phyloP scores from a whole-genome alignment of 2,797 vertebrate species.

The Enteromius paludinosus region DNA sequence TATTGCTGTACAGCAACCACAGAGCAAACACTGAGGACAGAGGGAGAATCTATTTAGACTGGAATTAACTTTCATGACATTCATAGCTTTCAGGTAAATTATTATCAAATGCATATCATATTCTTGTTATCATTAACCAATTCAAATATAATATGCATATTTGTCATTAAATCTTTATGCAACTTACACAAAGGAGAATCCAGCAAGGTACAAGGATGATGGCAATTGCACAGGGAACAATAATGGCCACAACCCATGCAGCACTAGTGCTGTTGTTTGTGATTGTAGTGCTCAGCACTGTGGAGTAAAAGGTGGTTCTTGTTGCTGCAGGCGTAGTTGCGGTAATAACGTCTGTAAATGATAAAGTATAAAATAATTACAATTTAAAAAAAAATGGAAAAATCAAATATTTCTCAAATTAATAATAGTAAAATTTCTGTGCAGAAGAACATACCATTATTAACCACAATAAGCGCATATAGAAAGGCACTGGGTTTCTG shows the following conservation, averaged over 20 bases:
- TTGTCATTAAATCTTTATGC: neutral
- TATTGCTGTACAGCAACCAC: conserved; percentile 48
- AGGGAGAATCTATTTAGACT: neutral
- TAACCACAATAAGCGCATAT: conserved; percentile 14
- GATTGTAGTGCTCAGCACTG: neutral
- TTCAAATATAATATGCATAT: neutral
- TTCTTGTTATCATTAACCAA: neutral
- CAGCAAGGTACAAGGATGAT: conserved; percentile 53
- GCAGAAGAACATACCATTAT: conserved; percentile 20
- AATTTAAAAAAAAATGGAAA: neutral
- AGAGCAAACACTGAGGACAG: conserved; percentile 47
- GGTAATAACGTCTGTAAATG: neutral
- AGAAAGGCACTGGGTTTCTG: conserved; percentile 37
- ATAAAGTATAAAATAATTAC: neutral
- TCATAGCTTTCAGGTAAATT: neutral
- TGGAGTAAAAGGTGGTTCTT: neutral
- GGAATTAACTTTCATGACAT: neutral
- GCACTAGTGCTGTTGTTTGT: conserved; percentile 29
- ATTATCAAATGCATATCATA: neutral
- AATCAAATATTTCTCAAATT: neutral
- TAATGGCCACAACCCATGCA: conserved; percentile 57
- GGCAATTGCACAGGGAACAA: conserved; percentile 56
- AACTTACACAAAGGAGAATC: conserved; percentile 61
- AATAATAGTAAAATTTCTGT: neutral
- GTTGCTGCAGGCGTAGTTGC: conserved; percentile 6